phyloP scores from a whole-genome alignment of 2,797 vertebrate species.

The Danio kyathit region DNA sequence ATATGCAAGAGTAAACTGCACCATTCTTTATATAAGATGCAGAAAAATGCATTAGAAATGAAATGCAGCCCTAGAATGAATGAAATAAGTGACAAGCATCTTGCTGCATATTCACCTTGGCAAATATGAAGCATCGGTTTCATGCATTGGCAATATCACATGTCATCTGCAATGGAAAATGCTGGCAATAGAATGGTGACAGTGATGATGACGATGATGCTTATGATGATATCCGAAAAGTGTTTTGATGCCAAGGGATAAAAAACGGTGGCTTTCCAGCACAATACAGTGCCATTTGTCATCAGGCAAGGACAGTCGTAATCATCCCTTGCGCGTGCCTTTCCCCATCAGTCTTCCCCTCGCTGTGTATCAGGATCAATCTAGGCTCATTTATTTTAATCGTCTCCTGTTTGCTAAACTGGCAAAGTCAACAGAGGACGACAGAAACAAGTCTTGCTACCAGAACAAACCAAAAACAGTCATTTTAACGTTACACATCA shows the following conservation, averaged over 20 bases:
- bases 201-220: conserved; percentile 62
- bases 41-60: conserved; percentile 7
- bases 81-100: background rate
- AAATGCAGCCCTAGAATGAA: background rate
- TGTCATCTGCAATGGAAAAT: conserved; percentile 55
- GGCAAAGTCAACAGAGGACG: conserved; percentile 80
- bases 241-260: conserved; percentile 81
- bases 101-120: conserved; percentile 21
- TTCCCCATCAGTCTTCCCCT: conserved; percentile 82
- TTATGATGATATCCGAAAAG: conserved; percentile 72
- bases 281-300: conserved; percentile 82
- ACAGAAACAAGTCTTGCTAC: conserved; percentile 68
- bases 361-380: conserved; percentile 82
- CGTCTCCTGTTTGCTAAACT: conserved; percentile 79
- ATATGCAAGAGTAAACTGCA: background rate
- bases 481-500: conserved; percentile 37
- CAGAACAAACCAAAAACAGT: conserved; percentile 68
- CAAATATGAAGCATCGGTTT: conserved; percentile 25
- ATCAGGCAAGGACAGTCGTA: conserved; percentile 83
- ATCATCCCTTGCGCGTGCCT: conserved; percentile 80
- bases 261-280: conserved; percentile 78
- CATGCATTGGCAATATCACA: conserved; percentile 27
- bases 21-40: background rate
- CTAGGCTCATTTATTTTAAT: conserved; percentile 88
- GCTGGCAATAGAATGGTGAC: conserved; percentile 53